These are phyloP conservation scores for Zaprionus camerounensis DNA, from an alignment of 1,140 invertebrate genomes.

Conservation along the genomic window DNA sequence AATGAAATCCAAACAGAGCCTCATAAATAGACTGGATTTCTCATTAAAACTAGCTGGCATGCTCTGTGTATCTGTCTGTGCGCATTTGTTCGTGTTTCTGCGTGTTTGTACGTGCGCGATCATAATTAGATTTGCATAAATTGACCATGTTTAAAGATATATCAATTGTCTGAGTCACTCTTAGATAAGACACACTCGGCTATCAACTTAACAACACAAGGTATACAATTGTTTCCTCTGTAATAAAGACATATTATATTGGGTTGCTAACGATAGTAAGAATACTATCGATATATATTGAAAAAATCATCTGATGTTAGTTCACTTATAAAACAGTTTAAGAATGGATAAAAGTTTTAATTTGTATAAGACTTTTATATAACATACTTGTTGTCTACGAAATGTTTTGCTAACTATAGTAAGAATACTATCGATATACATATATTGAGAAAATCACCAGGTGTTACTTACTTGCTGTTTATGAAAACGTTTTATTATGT, in stretches of 20 bases:
- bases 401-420: background rate
- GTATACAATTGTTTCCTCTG: background rate
- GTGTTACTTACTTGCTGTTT: too few species aligned
- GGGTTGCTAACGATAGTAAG: background rate
- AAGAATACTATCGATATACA: too few species aligned
- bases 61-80: background rate
- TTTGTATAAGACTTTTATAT: too few species aligned
- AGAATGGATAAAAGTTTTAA: too few species aligned
- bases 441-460: too few species aligned
- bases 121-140: slow-evolving; percentile 28
- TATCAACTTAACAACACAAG: background rate
- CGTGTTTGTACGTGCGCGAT: background rate
- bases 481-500: too few species aligned
- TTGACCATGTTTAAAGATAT: slow-evolving; percentile 17
- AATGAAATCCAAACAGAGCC: slow-evolving; percentile 35
- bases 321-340: too few species aligned
- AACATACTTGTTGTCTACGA: too few species aligned
- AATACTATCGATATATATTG: background rate
- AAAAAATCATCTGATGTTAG: too few species aligned
- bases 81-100: background rate
- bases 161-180: background rate
- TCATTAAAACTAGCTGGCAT: slow-evolving; percentile 39
- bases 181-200: background rate
- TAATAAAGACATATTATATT: background rate
- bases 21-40: slow-evolving; percentile 23